Conservation (phyloP, 2,888 invertebrate genomes). For the Orthonevra nobilis region DNA sequence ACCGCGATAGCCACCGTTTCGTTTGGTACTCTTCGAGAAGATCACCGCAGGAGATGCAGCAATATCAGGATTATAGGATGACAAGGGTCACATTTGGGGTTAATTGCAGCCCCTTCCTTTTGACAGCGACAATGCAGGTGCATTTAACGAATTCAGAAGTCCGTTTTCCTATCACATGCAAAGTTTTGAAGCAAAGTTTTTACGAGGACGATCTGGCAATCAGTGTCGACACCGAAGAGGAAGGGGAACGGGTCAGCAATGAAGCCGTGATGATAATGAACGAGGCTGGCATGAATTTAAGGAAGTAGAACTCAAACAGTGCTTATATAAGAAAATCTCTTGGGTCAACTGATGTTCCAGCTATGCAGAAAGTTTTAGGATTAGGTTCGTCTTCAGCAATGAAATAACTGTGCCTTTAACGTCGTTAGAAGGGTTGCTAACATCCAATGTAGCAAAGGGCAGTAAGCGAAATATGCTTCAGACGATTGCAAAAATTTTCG, state of each 20-base stretch:
- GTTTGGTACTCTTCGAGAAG: no score
- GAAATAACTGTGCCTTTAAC: not conserved
- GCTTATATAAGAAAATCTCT: not conserved
- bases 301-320: not conserved
- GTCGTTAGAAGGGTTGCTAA: not conserved
- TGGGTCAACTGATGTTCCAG: not conserved
- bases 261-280: not conserved
- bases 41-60: no score
- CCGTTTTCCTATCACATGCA: no score
- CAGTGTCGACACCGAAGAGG: not conserved
- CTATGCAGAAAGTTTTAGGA: not conserved
- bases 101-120: no score
- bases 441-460: not conserved
- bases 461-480: not conserved
- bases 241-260: not conserved
- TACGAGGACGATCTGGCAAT: no score
- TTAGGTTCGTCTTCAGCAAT: not conserved
- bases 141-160: no score
- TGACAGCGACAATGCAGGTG: no score
- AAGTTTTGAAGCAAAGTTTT: no score
- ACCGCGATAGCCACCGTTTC: no score
- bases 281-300: not conserved
- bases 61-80: no score
- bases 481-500: conserved; percentile 1
- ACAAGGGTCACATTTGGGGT: no score